Base-by-base conservation (phyloP, 2,888 invertebrate genomes). In the Drosophila phalerata region DNA sequence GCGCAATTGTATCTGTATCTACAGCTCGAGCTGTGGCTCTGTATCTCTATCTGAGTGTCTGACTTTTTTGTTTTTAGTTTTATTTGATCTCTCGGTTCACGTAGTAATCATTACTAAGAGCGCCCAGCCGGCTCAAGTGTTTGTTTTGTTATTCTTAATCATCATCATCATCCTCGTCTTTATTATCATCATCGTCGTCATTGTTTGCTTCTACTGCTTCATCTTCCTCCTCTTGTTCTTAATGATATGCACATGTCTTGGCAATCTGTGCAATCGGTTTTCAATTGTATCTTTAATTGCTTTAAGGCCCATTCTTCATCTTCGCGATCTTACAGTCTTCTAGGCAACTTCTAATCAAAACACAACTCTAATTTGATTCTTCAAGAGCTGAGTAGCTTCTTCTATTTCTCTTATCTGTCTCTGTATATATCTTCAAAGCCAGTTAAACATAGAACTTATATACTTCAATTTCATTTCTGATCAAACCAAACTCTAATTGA, bases 71-170 rank as follows among this genome's bases (percentile, higher is more conserved):
- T n/a, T 38, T 30, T 47, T 30, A 5, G 13, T 32, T n/a, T 25
- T 47, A 25, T 56, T 53, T 38, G 55, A 62, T 56, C 55, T 73
- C 47, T 45, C 65, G 37, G 60, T 70, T 66, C 60, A 51, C 66
- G 60, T 73, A 52, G 49, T 66, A 56, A 47, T 58, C 62, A 60
- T 58, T 61, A 58, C 58, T 49, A 51, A 63, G 56, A 69, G 72
- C 57, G 51, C 22, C 64, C 75, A 60, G 65, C 58, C 69, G 62
- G 60, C 79, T 80, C 80, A 80, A 80, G 80, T 80, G 81, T 76
- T 79, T 73, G 66, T 48, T 48, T 47, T 47, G n/a, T 73, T 68
- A 49, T 64, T 67, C 43, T 56, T 30, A 51, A 42, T 37, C 25
- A 15, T 45, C 40, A 22, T 9, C 10, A 22, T 19, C 22, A 22